Conservation (phyloP, 37 sponge, comb jelly and placozoan species). For the Mnemiopsis leidyi region DNA sequence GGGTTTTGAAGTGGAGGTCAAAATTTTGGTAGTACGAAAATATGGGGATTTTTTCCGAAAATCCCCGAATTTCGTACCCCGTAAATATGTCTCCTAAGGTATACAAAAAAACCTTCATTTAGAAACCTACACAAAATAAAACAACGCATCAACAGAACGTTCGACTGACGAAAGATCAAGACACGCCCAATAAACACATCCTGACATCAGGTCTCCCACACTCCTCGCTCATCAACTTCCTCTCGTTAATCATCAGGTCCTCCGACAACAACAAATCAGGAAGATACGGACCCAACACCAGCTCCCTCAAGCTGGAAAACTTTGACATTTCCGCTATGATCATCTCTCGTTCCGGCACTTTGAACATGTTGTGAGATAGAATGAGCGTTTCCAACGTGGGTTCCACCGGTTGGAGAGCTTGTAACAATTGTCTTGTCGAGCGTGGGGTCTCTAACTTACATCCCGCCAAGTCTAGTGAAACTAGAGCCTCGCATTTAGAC, state of each 20-base stretch:
- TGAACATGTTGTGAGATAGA: conserved; percentile 31
- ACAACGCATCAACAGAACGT: no score
- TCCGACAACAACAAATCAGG: conserved; percentile 56
- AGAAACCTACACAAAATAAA: no score
- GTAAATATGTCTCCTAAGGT: no score
- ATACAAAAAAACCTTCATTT: no score
- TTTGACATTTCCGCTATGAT: conserved; percentile 18
- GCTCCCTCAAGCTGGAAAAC: not conserved
- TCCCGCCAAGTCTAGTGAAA: conserved; percentile 4
- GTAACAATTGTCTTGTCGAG: not conserved
- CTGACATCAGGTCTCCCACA: conserved; percentile 63
- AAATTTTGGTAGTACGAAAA: no score
- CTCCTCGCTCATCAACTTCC: not conserved
- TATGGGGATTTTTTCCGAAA: no score
- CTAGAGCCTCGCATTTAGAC: not conserved
- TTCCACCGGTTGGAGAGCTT: not conserved
- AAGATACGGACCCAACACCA: conserved; percentile 7
- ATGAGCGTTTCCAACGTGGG: conserved; percentile 9
- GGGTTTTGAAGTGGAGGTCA: no score
- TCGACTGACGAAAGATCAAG: no score
- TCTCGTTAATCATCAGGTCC: not conserved
- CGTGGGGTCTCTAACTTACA: not conserved
- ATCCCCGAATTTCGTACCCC: no score
- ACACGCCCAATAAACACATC: conserved; percentile 8
- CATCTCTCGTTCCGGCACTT: not conserved